Evolutionary conservation across 2,888 invertebrate genomes (phyloP).

Genomic region (Mesorhabditis spiculigera): DNA sequence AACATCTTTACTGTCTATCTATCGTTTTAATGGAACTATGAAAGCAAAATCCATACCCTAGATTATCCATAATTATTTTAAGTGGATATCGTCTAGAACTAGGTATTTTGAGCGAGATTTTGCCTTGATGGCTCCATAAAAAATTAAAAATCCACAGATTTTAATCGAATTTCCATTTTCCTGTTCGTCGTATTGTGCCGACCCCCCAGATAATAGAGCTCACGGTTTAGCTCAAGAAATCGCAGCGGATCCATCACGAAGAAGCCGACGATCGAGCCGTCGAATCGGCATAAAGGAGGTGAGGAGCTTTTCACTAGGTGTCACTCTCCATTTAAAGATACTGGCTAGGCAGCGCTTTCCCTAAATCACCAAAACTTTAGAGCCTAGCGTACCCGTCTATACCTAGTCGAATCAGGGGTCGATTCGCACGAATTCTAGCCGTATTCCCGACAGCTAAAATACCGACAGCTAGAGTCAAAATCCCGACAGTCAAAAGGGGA

Average conservation of each 20-base stretch:
- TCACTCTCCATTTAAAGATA: too few relatives aligned
- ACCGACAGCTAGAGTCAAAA: too few relatives aligned
- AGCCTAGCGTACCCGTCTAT: too few relatives aligned
- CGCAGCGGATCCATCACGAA: slow-evolving; percentile 46
- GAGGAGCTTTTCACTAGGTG: too few relatives aligned
- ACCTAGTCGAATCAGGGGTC: too few relatives aligned
- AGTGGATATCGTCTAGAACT: not conserved
- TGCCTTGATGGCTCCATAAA: not conserved
- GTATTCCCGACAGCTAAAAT: too few relatives aligned
- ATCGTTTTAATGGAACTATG: not conserved
- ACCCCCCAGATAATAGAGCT: not conserved
- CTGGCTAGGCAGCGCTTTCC: too few relatives aligned
- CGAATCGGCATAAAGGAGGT: not conserved
- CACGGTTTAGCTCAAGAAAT: slow-evolving; percentile 27
- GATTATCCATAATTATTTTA: not conserved
- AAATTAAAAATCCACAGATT: not conserved
- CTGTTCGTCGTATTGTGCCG: not conserved
- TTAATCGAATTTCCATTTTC: not conserved
- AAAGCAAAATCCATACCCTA: not conserved
- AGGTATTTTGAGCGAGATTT: not conserved
- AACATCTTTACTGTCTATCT: slow-evolving; percentile 1
- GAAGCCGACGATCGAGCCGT: slow-evolving; percentile 27
- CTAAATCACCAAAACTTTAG: too few relatives aligned
- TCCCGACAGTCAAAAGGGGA: too few relatives aligned
- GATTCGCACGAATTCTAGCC: too few relatives aligned